phyloP scores from a whole-genome alignment of 2,113 vertebrate species.

The Grammomys dolichurus region DNA sequence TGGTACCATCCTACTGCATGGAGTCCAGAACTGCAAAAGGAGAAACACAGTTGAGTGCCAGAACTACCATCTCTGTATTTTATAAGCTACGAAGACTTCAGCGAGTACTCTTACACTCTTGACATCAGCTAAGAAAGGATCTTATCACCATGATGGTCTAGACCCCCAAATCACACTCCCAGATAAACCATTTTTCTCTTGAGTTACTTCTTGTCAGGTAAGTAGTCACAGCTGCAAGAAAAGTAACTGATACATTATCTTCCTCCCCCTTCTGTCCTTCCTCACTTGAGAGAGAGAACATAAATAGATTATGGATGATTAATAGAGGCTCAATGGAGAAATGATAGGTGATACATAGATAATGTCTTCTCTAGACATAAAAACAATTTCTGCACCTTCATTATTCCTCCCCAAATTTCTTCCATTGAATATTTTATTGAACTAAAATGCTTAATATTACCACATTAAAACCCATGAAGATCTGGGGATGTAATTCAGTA shows the following conservation, averaged over 20 bases:
- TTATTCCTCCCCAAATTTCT: neutral
- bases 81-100: neutral
- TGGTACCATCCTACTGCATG: neutral
- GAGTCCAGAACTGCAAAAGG: neutral
- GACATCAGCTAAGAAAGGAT: neutral
- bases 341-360: neutral
- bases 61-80: neutral
- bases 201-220: neutral
- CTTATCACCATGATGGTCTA: neutral
- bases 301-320: neutral
- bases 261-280: too few species aligned
- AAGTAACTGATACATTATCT: neutral
- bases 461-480: neutral
- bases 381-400: neutral
- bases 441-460: slow-evolving; percentile 7
- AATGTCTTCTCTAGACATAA: neutral
- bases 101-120: neutral
- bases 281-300: too few species aligned
- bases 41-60: neutral
- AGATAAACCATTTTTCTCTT: neutral
- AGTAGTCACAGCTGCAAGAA: neutral
- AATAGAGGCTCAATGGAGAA: neutral
- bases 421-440: neutral
- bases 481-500: neutral
- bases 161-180: neutral